Evolutionary conservation across 2,797 vertebrate species (phyloP), one percentile per base, ranked within the genome.

Genomic region (Neosalanx taihuensis): DNA sequence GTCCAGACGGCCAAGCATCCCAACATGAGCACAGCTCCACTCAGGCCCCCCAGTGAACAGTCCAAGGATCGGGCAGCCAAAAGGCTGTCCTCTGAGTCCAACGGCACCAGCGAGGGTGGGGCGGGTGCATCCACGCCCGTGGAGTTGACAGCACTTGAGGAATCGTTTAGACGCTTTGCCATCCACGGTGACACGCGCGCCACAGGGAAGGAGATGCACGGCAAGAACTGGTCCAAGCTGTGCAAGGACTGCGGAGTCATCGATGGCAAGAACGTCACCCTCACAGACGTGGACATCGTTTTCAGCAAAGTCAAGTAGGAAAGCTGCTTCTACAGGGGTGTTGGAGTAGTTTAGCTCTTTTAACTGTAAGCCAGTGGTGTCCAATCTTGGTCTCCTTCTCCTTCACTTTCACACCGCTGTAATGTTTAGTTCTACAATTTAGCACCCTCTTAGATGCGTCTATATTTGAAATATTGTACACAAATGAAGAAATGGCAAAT

Each of bases 231-330:
- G 96, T 96, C 96, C 73, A 98, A 99, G 78, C 88, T 99, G 72
- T 98, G 96, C 87, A 95, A 95, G 82, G 97, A 99, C 88, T 99
- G 97, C 60, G 87, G 93, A 0, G 93, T 98, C 87, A 97, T 97
- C 9, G 96, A 99, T 0, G 94, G 95, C 71, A 96, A 94, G 88
- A 94, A 74, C 6, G 90, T 99, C 89, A 99, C 97, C 5, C 91
- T 95, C 83, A 98, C 96, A 0, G 97, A 98, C 18, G 96, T 97
- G 84, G 97, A 99, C 89, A 98, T 99, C 1, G 95, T 99, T 88
- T 99, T 99, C 94, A 96, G 93, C 89, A 99, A 99, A 94, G 97
- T 98, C 92, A 99, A 99, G 97, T 99, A 92, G 96, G 64, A 72
- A 7, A 9, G 10, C 6, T 57, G 66, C 51, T 56, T n/a, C 15